Evolutionary conservation across 2,797 vertebrate species (phyloP).

Genomic region (Chlorospingus flavigularis): DNA sequence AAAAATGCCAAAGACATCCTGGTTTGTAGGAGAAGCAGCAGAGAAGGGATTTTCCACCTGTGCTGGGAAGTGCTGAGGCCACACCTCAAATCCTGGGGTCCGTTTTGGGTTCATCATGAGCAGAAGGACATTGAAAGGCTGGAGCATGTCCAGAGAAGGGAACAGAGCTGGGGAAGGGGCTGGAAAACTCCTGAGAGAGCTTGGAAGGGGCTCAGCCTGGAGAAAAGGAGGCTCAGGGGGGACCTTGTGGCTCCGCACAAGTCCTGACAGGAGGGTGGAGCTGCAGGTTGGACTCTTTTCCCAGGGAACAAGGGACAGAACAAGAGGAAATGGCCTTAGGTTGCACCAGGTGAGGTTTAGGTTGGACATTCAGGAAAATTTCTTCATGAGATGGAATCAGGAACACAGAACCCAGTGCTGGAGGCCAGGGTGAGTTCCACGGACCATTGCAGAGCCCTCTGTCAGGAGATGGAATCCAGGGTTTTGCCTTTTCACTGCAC

Average conservation of each 20-base stretch:
- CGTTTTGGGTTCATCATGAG: no score
- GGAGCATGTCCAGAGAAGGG: fast-evolving
- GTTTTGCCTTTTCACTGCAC: not conserved
- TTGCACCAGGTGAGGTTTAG: fast-evolving
- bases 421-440: not conserved
- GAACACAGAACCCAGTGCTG: not conserved
- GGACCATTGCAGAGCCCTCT: not conserved
- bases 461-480: not conserved
- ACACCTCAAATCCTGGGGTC: not conserved
- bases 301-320: not conserved
- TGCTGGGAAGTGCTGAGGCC: not conserved
- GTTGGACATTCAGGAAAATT: not conserved
- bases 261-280: no score
- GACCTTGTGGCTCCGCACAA: not conserved
- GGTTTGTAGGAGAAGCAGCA: not conserved
- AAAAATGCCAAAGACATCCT: not conserved
- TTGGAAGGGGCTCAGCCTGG: not conserved
- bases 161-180: fast-evolving
- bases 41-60: not conserved
- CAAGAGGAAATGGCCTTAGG: fast-evolving
- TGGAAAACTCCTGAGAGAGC: not conserved
- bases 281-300: not conserved
- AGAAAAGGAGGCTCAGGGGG: not conserved
- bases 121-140: not conserved
- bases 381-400: not conserved